A percentile compares a stretch with the other conserved stretches of the same genome.
Evolutionary conservation across 2,888 invertebrate species (phyloP).

Genomic region (Drosophila nr. perissopoda): DNA sequence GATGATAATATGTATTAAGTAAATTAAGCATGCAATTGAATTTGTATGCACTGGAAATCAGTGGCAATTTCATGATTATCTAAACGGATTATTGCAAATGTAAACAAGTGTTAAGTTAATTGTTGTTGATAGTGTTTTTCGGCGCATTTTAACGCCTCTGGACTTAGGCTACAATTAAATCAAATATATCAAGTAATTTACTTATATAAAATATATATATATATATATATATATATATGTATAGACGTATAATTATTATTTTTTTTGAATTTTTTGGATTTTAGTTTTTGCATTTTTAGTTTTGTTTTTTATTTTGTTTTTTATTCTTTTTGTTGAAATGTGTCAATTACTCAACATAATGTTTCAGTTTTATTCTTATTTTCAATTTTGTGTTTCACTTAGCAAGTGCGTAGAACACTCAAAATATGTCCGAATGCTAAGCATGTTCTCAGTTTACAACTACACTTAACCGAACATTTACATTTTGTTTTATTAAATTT

Average conservation of each 20-base stretch:
- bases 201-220: constrained; percentile 74
- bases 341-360: constrained; percentile 53
- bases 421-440: constrained; percentile 76
- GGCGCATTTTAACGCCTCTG: constrained; percentile 36
- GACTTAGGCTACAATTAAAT: constrained; percentile 63
- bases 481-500: constrained; percentile 22
- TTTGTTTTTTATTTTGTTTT: constrained; percentile 34
- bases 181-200: constrained; percentile 60
- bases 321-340: constrained; percentile 47
- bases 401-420: constrained; percentile 61
- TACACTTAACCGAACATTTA: constrained; percentile 32
- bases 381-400: constrained; percentile 32
- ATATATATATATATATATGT: constrained; percentile 54
- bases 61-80: constrained; percentile 35
- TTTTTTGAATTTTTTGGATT: constrained; percentile 17
- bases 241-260: constrained; percentile 17
- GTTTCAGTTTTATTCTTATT: constrained; percentile 29
- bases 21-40: constrained; percentile 36
- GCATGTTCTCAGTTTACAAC: constrained; percentile 54
- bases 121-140: constrained; percentile 36
- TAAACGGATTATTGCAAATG: constrained; percentile 67
- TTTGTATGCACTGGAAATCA: constrained; percentile 30
- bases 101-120: constrained; percentile 69
- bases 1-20: constrained; percentile 48
- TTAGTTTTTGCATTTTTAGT: constrained; percentile 51